A percentile compares a stretch with the other conserved stretches of the same genome.
phyloP scores from a whole-genome alignment of 92 coral and sea anemone species.

The Micromussa lordhowensis region DNA sequence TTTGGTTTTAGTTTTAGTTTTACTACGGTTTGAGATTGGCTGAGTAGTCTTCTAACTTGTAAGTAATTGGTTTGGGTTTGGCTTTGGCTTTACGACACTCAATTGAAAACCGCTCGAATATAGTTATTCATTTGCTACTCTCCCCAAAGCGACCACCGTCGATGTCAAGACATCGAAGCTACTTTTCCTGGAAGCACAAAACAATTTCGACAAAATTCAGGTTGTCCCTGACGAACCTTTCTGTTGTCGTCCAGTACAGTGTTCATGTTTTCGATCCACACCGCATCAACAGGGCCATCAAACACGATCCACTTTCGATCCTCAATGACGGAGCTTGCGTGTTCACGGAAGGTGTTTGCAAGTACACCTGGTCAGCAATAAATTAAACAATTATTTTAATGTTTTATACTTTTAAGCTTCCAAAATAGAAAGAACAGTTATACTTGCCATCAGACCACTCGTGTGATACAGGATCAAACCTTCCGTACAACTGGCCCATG shows the following conservation, averaged over 20 bases:
- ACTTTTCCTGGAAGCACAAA: neutral
- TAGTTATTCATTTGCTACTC: neutral
- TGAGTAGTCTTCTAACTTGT: too few relatives aligned
- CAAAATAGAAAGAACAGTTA: neutral
- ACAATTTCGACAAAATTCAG: neutral
- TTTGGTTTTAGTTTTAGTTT: too few relatives aligned
- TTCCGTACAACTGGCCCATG: constrained; percentile 97
- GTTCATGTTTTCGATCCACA: constrained; percentile 99
- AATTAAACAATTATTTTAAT: neutral
- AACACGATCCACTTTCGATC: constrained; percentile 98
- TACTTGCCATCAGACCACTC: constrained; percentile 97
- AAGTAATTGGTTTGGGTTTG: too few relatives aligned
- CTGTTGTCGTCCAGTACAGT: constrained; percentile 95
- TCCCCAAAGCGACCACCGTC: neutral
- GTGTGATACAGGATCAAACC: constrained; percentile 98
- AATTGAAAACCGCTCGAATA: too few relatives aligned
- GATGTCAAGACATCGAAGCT: neutral
- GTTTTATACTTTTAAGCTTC: neutral
- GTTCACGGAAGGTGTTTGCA: constrained; percentile 97
- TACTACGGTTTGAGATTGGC: too few relatives aligned
- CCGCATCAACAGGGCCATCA: constrained; percentile 99
- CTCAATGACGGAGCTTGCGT: constrained; percentile 82
- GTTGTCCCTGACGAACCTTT: neutral
- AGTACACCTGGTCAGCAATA: constrained; percentile 74
- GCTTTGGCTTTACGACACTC: too few relatives aligned